These are phyloP conservation scores for Deilephila porcellus DNA, from an alignment of 2,888 invertebrate species.

Conservation along the genomic window DNA sequence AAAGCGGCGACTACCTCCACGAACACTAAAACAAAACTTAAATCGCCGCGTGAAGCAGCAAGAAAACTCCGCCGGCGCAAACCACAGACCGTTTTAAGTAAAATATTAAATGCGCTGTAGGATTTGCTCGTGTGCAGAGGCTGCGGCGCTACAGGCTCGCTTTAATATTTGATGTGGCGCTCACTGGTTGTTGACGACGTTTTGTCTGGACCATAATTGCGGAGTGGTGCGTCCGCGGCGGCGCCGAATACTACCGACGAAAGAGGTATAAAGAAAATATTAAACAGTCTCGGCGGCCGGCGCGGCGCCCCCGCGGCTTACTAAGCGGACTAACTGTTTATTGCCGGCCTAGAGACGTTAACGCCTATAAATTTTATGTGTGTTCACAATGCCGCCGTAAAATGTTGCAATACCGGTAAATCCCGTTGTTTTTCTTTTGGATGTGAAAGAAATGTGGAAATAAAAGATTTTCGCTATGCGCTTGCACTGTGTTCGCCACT, in stretches of 20 bases:
- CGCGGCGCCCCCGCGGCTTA: constrained; percentile 56
- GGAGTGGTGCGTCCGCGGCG: constrained; percentile 64
- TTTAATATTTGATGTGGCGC: constrained; percentile 78
- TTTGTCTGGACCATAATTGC: constrained; percentile 76
- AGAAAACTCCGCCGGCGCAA: constrained; percentile 70
- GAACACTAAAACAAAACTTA: constrained; percentile 73
- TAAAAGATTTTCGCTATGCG: constrained; percentile 31
- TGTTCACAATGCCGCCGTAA: constrained; percentile 75
- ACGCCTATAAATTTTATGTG: constrained; percentile 79
- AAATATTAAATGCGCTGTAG: constrained; percentile 79
- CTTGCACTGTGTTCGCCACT: neutral
- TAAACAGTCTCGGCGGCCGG: constrained; percentile 63
- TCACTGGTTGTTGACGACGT: constrained; percentile 61
- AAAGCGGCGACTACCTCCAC: constrained; percentile 52
- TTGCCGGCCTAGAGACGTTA: constrained; percentile 74
- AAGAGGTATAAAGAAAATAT: constrained; percentile 58
- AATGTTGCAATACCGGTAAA: constrained; percentile 78
- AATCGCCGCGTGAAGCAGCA: constrained; percentile 64
- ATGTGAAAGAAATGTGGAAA: constrained; percentile 57
- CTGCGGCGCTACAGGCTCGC: constrained; percentile 49
- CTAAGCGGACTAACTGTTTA: constrained; percentile 73
- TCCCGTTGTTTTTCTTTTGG: constrained; percentile 68
- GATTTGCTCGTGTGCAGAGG: constrained; percentile 65
- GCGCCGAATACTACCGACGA: constrained; percentile 4
- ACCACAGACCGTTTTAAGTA: constrained; percentile 78